Evolutionary conservation across 37 sponge, comb jelly and placozoan species (phyloP), one percentile per base, ranked within the genome.

Genomic region (Aphrocallistes beatrix): DNA sequence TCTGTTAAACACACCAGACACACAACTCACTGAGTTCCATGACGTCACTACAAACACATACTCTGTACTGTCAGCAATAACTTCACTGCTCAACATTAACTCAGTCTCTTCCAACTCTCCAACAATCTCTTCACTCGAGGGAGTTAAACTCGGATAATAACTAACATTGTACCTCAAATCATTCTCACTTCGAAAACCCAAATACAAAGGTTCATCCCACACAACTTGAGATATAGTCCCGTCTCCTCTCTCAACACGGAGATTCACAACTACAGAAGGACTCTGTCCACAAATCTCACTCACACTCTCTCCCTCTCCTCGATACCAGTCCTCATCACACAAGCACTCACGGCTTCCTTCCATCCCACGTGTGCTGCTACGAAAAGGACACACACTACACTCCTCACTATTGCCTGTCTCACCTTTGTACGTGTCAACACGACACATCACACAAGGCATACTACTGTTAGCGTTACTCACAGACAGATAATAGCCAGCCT

Each of bases 21-120:
- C 75, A 32, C 28, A 3, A 60, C 75, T 60, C 75, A 60, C 17
- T 3, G 1, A 8, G 34, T 60, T 60, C 8, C 10, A 13, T 60
- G 75, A 60, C 75, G 75, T 60, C 75, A 60, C 75, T 60, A 60
- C 34, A 13, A 60, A 25, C 10, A 60, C 75, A 60, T 60, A 60
- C 75, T 60, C 75, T 60, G 75, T 60, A 13, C 75, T 60, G 28
- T 60, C 75, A 3, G 75, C 10, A 6, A 60, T 30, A n/a, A n/a
- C n/a, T n/a, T n/a, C n/a, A 47, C 17, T 17, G n/a, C 21, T 60
- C 8, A 60, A 30, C 34, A 60, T 30, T 13, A 60, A 13, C 75
- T 13, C 28, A 25, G 32, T 60, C 75, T 60, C 75, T 13, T 19
- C 3, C 75, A 60, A 13, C 25, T 60, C 34, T 28, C 6, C 34